Percentiles rank a stretch among this genome's conserved stretches.
Evolutionary conservation across 2,797 vertebrate genomes (phyloP).

Genomic region (Propithecus deckenii): DNA sequence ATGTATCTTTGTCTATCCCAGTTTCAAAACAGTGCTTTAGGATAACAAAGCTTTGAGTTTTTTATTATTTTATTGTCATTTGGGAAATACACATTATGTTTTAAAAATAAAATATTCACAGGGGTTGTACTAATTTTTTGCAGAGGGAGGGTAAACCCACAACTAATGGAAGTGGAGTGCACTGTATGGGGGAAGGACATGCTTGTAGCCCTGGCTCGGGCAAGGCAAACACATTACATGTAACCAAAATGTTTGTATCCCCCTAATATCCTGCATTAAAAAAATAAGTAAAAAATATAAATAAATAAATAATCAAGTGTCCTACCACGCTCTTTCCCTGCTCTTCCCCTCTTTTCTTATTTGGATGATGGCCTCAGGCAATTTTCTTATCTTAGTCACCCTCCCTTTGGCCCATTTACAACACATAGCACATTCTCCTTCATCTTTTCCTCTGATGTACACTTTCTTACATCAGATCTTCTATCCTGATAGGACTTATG

Average conservation of each 20-base stretch:
- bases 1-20: neutral
- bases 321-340: neutral
- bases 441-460: neutral
- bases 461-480: neutral
- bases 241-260: too few relatives aligned
- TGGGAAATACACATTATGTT: neutral
- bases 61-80: neutral
- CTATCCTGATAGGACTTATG: neutral
- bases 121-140: too few relatives aligned
- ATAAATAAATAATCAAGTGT: neutral
- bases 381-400: neutral
- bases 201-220: too few relatives aligned
- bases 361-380: neutral
- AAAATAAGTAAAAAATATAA: too few relatives aligned
- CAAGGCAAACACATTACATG: too few relatives aligned
- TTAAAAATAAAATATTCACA: neutral
- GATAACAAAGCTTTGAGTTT: neutral
- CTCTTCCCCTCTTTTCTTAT: neutral
- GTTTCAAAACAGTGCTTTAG: neutral
- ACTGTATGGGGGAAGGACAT: too few relatives aligned
- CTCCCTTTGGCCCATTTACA: neutral
- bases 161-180: too few relatives aligned
- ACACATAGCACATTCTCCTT: neutral
- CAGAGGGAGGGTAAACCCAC: too few relatives aligned
- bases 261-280: too few relatives aligned